Base-by-base conservation (phyloP, 1,140 invertebrate genomes). In the Nasonia longicornis region DNA sequence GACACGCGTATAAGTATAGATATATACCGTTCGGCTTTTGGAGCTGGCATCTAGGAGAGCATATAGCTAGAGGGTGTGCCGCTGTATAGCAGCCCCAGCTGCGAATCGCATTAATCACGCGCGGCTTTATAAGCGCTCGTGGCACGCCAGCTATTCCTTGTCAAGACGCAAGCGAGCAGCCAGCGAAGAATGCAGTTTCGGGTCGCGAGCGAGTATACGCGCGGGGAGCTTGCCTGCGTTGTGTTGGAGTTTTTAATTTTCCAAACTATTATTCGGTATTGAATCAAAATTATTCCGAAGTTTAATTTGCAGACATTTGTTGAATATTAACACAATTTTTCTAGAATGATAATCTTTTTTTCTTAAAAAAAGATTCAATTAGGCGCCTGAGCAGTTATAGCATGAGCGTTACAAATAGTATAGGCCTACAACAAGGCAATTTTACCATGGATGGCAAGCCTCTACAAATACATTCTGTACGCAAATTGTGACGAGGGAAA, bases 91-190 rank as follows among this genome's bases (percentile, higher is more conserved):
- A 87, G 70, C 85, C 85, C 86, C 89, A 90, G 89, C 87, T 90
- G 88, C 81, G 87, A 89, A 89, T 87, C 87, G 75, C 88, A 90
- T 90, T 90, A 90, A 90, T 90, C 89, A 90, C 85, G 35, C 70
- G 76, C 2, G 70, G 81, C 76, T 82, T 79, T 79, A 70, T 79
- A 69, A 58, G 52, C 76, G 45, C 74, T 45, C 16, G 48, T 29
- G 64, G 58, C 20, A 11, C 71, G 48, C 67, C 42, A 69, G 52
- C 35, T 38, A 31, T 72, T 29, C 52, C 66, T 31, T 58, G 48
- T 35, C 67, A 58, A 22, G 78, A n/a, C 67, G n/a, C 64, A 2
- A 73, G 71, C n/a, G 22, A 63, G 73, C 22, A 76, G 20, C 29
- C 2, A 38, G 2, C 16, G 7, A 10, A 42, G 66, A 81, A 80